Conservation (phyloP, 2,797 vertebrate species). For the Nyctibius grandis region DNA sequence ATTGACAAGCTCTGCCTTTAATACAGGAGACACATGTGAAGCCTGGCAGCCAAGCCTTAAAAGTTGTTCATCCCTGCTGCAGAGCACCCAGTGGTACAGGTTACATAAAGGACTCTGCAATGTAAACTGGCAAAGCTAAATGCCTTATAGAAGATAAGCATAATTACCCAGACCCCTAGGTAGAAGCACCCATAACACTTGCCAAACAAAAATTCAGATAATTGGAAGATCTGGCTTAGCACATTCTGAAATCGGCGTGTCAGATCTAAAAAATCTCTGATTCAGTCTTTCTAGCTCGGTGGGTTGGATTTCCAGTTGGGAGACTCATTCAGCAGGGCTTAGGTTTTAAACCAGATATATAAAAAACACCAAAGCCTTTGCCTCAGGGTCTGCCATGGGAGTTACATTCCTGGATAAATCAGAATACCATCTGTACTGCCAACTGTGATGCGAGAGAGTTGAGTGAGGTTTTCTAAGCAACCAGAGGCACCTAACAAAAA, state of each 20-base stretch:
- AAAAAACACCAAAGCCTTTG: not conserved
- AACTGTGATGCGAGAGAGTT: not conserved
- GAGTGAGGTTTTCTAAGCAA: not conserved
- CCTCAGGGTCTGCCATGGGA: not conserved
- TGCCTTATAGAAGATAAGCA: not conserved
- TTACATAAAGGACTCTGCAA: not conserved
- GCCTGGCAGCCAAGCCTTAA: not conserved
- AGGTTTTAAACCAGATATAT: slow-evolving; percentile 1
- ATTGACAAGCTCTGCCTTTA: not conserved
- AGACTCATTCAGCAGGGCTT: not conserved
- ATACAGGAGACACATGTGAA: not conserved
- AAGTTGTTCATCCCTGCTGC: not conserved
- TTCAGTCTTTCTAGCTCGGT: not conserved
- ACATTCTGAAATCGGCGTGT: not conserved
- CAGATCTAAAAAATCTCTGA: not conserved
- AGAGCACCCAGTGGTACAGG: not conserved
- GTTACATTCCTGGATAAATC: slow-evolving; percentile 3
- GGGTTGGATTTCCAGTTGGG: not conserved
- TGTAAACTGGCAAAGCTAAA: not conserved
- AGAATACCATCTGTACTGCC: not conserved
- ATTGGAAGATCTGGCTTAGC: not conserved
- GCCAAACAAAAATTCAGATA: not conserved
- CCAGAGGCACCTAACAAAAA: not conserved
- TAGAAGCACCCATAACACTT: not conserved
- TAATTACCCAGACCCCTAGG: not conserved